Base-by-base conservation (phyloP, 2,888 invertebrate species). In the Drosophila histrio region DNA sequence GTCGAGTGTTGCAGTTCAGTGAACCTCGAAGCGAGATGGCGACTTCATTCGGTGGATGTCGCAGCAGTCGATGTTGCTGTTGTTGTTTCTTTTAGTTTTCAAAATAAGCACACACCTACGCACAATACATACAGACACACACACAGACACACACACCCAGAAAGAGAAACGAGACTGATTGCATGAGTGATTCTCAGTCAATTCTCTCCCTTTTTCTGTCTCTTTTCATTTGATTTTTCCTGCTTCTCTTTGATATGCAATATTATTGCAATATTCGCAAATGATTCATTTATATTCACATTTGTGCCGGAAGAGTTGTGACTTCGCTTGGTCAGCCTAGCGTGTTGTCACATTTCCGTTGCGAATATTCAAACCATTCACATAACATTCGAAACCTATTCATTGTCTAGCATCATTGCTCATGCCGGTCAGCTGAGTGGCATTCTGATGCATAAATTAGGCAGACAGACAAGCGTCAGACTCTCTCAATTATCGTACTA, bases 341-440 rank as follows among this genome's bases (percentile, higher is more conserved):
- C 86, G 78, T 82, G 86, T 43, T 80, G 86, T 83, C 83, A 62
- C 82, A 82, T 79, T 86, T 82, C 82, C 82, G 82, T 71, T 78
- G 85, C 85, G 54, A 85, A 82, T 74, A 77, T 54, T 65, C 49
- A 39, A 52, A 43, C 15, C 22, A 58, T 26, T 41, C 38, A 39
- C 26, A 19, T n/a, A 46, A 41, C 57, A 58, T 36, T 44, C 44
- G 50, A 17, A 38, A 41, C 19, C 41, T 26, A 68, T 41, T 67
- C 54, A 60, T 57, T 47, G 56, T 58, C 46, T 52, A 49, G 66
- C 76, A 71, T 61, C 68, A 80, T 84, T 76, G 64, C 60, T 34
- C 30, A 81, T 85, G 71, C 72, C 59, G 68, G 72, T 82, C 81
- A 78, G 58, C 57, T 76, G 58, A 60, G 46, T 66, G 67, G 62